Base-by-base conservation (phyloP, 2,113 vertebrate genomes). In the Aramus guarauna region DNA sequence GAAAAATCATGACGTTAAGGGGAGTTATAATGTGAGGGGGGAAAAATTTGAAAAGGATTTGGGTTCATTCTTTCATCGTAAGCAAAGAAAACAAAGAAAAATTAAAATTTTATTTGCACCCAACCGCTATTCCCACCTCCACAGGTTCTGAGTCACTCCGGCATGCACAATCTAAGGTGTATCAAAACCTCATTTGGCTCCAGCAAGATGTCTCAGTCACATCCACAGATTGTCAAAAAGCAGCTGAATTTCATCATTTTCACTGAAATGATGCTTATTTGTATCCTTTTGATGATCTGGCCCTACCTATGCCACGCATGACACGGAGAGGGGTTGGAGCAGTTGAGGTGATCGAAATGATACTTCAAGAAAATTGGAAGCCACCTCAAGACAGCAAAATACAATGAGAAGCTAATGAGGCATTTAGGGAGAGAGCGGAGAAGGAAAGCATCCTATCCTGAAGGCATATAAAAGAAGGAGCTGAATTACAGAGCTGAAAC, bases 101-200 rank as follows among this genome's bases (percentile, higher is more conserved):
- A 69, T 5, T 4, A 37, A 22, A 23, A 36, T 39, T 68, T 29
- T 41, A 3, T 78, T 93, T 89, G 41, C 8, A 9, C 59, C 58
- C 85, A 75, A 45, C 23, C 3, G 0, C 27, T 75, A 9, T 67
- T 94, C 55, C 75, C 66, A 43, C 88, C 50, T 89, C 62, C 66
- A 41, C 27, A 59, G 56, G 50, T n/a, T 69, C 75, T 88, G 96
- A 95, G 80, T 95, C 95, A 84, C 71, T 68, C 71, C 63, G 83
- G 41, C 37, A 34, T 8, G 10, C 21, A 55, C 79, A 71, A 13
- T 20, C 62, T 53, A 67, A 39, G 58, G 20, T 58, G 68, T 3
- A 47, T 21, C 76, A 66, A 75, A 90, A 24, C 16, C 63, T 64
- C 52, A 6, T 45, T 12, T 67, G 48, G 76, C 32, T 73, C 32